These are phyloP conservation scores for Petrolisthes manimaculis DNA, from an alignment of 2,888 invertebrate genomes.

Conservation along the genomic window DNA sequence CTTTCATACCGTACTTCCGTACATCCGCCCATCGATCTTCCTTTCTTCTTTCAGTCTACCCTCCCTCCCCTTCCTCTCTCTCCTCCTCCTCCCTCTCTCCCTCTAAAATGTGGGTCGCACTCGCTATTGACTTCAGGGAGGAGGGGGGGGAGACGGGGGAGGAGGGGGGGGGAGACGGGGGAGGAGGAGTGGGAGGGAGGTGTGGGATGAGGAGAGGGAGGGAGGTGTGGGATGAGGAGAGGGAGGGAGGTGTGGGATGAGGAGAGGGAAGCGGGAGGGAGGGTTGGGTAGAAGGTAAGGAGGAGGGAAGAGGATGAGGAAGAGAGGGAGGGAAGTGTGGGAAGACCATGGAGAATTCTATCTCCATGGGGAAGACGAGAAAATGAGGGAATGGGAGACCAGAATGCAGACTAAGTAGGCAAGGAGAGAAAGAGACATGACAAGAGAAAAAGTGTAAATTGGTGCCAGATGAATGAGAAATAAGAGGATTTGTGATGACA, in stretches of 20 bases:
- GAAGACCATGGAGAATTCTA: neutral
- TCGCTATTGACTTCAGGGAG: neutral
- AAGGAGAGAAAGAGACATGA: too few species aligned
- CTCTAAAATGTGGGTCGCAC: neutral
- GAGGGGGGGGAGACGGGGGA: neutral
- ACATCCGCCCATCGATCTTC: neutral
- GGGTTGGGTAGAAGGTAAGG: neutral
- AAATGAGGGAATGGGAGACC: neutral
- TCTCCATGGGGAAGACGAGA: neutral
- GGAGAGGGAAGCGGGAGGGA: neutral
- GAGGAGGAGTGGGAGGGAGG: neutral
- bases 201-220: neutral
- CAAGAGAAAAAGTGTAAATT: too few species aligned
- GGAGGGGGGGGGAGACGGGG: neutral
- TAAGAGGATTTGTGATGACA: neutral
- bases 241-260: neutral
- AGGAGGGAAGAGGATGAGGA: neutral
- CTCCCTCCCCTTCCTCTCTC: neutral
- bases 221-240: neutral
- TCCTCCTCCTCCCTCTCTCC: neutral
- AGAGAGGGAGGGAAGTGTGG: neutral
- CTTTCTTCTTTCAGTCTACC: neutral
- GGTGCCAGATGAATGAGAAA: neutral
- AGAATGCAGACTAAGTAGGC: neutral
- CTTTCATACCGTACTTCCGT: neutral